Evolutionary conservation across 2,888 invertebrate genomes (phyloP).

Genomic region (Opisthograptis luteolata): DNA sequence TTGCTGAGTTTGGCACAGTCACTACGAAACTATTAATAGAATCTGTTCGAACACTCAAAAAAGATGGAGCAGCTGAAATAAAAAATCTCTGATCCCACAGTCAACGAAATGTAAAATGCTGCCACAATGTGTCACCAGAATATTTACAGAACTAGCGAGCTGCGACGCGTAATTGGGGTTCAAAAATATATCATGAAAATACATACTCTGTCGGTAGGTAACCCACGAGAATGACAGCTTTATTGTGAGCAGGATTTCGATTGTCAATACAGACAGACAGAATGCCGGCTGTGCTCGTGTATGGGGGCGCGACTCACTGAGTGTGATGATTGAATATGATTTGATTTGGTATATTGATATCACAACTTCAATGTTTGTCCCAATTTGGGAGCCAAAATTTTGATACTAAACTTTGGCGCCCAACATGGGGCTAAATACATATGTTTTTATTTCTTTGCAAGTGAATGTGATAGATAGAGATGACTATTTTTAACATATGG

Average conservation of each 20-base stretch:
- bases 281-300: slow-evolving; percentile 8
- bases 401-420: neutral
- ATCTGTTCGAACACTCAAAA: too few relatives aligned
- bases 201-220: slow-evolving; percentile 13
- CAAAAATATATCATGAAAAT: slow-evolving; percentile 1
- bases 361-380: neutral
- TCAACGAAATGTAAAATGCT: neutral
- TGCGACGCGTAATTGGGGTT: slow-evolving; percentile 7
- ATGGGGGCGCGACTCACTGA: slow-evolving; percentile 11
- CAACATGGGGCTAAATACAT: neutral
- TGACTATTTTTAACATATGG: too few relatives aligned
- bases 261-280: slow-evolving; percentile 18
- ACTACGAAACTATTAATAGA: too few relatives aligned
- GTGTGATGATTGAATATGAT: slow-evolving; percentile 15
- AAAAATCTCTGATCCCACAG: too few relatives aligned
- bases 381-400: slow-evolving; percentile 1
- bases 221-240: slow-evolving; percentile 16
- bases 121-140: neutral
- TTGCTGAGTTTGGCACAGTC: too few relatives aligned
- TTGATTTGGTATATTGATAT: neutral
- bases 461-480: too few relatives aligned
- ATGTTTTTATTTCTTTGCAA: neutral
- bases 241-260: slow-evolving; percentile 27
- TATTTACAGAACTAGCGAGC: slow-evolving; percentile 1
- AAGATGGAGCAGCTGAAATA: too few relatives aligned